phyloP scores from a whole-genome alignment of 2,113 vertebrate genomes.

The Triplophysa rosa region DNA sequence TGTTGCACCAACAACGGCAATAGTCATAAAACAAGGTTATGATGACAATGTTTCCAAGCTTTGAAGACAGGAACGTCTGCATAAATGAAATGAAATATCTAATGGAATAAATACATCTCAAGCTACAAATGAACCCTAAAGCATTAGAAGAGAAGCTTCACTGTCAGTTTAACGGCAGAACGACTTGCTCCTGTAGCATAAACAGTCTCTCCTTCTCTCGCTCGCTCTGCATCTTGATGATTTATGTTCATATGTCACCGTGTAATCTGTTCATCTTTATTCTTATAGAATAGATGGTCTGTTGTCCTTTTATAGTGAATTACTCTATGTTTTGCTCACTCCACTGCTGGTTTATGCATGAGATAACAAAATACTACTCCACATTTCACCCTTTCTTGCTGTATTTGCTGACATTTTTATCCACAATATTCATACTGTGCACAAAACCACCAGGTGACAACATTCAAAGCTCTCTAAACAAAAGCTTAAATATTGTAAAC shows the following conservation, averaged over 20 bases:
- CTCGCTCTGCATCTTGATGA: not conserved
- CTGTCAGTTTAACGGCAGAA: conserved; percentile 19
- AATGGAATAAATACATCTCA: conserved; percentile 32
- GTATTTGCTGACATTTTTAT: not conserved
- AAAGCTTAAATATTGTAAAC: not conserved
- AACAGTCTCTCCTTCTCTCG: not conserved
- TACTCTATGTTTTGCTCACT: not conserved
- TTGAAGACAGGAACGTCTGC: not conserved
- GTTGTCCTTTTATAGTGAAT: not conserved
- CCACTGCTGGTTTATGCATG: not conserved
- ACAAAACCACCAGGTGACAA: too few relatives aligned
- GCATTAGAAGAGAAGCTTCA: not conserved
- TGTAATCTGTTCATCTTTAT: conserved; percentile 17
- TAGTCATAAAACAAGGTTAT: conserved; percentile 26
- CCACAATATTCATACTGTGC: not conserved
- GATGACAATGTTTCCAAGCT: conserved; percentile 20
- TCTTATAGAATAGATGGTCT: not conserved
- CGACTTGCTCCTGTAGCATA: conserved; percentile 1
- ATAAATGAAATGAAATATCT: conserved; percentile 31
- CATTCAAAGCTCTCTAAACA: not conserved
- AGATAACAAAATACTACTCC: not conserved
- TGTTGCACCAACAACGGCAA: conserved; percentile 1
- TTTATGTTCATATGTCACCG: not conserved
- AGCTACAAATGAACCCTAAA: conserved; percentile 31
- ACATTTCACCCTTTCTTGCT: not conserved